A percentile compares a stretch with the other conserved stretches of the same genome.
Evolutionary conservation across 2,888 invertebrate genomes (phyloP).

Genomic region (Erynnis tages): DNA sequence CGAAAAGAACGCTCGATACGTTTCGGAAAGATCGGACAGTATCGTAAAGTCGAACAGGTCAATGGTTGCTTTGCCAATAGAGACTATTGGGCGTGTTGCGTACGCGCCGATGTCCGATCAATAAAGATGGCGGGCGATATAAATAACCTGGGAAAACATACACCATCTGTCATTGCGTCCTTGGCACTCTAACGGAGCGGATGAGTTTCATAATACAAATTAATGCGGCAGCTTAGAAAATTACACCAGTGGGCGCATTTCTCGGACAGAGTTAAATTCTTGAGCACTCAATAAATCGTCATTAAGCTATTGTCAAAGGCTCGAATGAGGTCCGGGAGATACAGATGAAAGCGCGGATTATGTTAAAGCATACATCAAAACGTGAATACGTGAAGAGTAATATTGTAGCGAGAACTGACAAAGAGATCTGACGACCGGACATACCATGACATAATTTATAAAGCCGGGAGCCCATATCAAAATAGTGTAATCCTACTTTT

Average conservation of each 20-base stretch:
- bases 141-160: conserved; percentile 48
- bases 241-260: conserved; percentile 23
- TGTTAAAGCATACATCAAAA: conserved; percentile 54
- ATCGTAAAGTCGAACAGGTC: conserved; percentile 50
- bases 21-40: conserved; percentile 48
- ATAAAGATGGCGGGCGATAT: conserved; percentile 56
- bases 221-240: conserved; percentile 33
- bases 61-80: conserved; percentile 63
- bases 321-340: conserved; percentile 40
- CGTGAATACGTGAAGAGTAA: conserved; percentile 49
- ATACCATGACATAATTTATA: conserved; percentile 74
- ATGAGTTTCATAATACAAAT: conserved; percentile 32
- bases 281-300: conserved; percentile 42
- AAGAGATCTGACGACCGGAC: conserved; percentile 72
- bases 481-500: conserved; percentile 58
- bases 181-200: conserved; percentile 40
- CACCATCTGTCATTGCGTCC: conserved; percentile 51
- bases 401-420: conserved; percentile 49
- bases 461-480: conserved; percentile 64
- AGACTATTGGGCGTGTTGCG: conserved; percentile 59
- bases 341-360: conserved; percentile 52
- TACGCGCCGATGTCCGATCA: conserved; percentile 58
- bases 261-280: conserved; percentile 32
- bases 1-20: conserved; percentile 29
- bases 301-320: conserved; percentile 54